Evolutionary conservation across 2,113 vertebrate species (phyloP), one percentile per base, ranked within the genome.

Genomic region (Dryoscopus gambensis): DNA sequence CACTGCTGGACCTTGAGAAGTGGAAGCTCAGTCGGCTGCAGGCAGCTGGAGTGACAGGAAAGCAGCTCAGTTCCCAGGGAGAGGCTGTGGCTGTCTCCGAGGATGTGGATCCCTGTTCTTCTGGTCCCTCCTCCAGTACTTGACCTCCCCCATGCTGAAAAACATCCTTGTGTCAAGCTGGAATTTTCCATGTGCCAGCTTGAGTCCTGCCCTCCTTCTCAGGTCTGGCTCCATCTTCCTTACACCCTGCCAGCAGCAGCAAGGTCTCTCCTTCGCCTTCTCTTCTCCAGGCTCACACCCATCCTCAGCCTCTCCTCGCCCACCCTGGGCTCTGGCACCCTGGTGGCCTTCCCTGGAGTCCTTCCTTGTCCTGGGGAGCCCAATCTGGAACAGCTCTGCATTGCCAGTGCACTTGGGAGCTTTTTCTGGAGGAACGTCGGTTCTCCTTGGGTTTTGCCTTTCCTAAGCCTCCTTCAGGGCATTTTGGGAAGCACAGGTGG

Each of bases 381-480:
- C 71, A 76, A 1, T 30, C 44, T 27, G 63, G 33, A 33, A 0
- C 11, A 14, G 62, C 44, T 47, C 22, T 39, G 46, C 30, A 14
- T 5, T 37, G n/a, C 25, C 70, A 46, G 33, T 49, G 47, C 64
- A 27, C 37, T 19, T 62, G 46, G 47, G 39, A 75, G n/a, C 9
- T 42, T 25, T 17, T 40, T 42, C 23, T 18, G 33, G 53, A 39
- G 63, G 57, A 22, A 79, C 20, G 16, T 30, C 53, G 70, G 3
- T 55, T 88, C 62, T 71, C 21, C 39, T 57, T 10, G 44, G 12
- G 30, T 69, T 92, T 67, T 69, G 18, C 21, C 35, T 33, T 60
- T 40, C 11, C 0, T 19, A 28, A 55, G 17, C 12, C 7, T 3
- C 8, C 44, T 21, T 30, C 11, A 30, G 62, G 33, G 33, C 2